Percentiles rank a stretch among this genome's conserved stretches.
These are phyloP conservation scores for Gymnoscopelus braueri DNA, from an alignment of 2,797 vertebrate species.

Conservation along the genomic window DNA sequence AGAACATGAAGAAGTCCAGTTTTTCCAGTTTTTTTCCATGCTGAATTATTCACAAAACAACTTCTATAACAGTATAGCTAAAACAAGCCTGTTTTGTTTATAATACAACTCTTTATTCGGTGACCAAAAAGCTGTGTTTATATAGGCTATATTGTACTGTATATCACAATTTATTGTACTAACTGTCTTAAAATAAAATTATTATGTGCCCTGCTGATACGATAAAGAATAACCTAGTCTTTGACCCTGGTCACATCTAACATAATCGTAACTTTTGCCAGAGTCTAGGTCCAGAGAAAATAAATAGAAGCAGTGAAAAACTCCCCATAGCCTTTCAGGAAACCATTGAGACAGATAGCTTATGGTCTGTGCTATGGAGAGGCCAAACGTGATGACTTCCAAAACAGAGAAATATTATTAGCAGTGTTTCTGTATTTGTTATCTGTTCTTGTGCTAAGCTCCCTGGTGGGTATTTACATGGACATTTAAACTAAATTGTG, in stretches of 20 bases:
- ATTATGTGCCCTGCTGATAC: slow-evolving; percentile 16
- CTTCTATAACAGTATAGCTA: too few species aligned
- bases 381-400: slow-evolving; percentile 41
- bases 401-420: slow-evolving; percentile 9
- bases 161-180: not conserved
- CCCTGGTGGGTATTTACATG: slow-evolving; percentile 27
- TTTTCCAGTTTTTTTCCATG: too few species aligned
- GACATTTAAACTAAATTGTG: slow-evolving; percentile 24
- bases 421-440: slow-evolving; percentile 21
- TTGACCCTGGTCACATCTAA: slow-evolving; percentile 16
- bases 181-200: not conserved
- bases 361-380: slow-evolving; percentile 28
- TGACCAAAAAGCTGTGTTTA: too few species aligned
- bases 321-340: slow-evolving; percentile 46
- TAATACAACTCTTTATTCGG: too few species aligned
- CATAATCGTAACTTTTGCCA: slow-evolving; percentile 27
- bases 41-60: too few species aligned
- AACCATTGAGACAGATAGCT: slow-evolving; percentile 48
- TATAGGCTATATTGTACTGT: not conserved
- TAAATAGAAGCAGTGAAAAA: slow-evolving; percentile 37
- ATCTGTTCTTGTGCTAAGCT: slow-evolving; percentile 36
- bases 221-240: slow-evolving; percentile 16
- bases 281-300: slow-evolving; percentile 37
- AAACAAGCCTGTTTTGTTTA: too few species aligned
- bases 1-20: too few species aligned